Conservation (phyloP, 2,113 vertebrate species). For the Helogale parvula region DNA sequence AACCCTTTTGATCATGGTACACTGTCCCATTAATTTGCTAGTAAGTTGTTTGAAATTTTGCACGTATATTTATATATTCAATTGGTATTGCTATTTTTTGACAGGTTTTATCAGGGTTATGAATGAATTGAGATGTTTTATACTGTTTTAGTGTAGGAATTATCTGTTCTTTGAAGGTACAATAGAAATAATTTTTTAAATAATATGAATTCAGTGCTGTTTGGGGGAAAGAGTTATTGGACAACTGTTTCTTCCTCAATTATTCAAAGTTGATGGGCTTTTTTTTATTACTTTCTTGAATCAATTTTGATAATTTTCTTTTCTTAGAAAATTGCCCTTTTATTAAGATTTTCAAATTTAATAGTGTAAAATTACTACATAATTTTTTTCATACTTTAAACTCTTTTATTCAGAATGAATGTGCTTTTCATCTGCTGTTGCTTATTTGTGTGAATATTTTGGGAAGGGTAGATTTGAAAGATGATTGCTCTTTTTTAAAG, state of each 20-base stretch:
- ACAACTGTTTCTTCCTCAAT: background rate
- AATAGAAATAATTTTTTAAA: background rate
- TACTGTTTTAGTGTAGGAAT: background rate
- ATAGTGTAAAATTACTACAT: background rate
- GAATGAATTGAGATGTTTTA: background rate
- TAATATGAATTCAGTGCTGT: background rate
- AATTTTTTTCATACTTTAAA: constrained; percentile 2
- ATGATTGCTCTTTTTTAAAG: background rate
- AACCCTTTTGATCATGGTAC: constrained; percentile 1
- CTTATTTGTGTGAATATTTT: constrained; percentile 35
- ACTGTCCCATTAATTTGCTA: constrained; percentile 21
- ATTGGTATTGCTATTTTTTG: constrained; percentile 8
- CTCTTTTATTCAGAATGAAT: background rate
- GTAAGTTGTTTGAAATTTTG: background rate
- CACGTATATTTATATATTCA: background rate
- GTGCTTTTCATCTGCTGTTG: background rate
- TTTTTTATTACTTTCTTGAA: background rate
- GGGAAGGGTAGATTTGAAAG: background rate
- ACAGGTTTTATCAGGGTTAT: constrained; percentile 3
- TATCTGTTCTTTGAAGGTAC: background rate
- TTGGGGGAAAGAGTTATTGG: background rate
- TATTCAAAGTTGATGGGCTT: background rate
- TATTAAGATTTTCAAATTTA: constrained; percentile 48
- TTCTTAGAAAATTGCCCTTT: background rate
- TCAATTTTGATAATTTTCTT: constrained; percentile 8